Conservation (phyloP, 2,797 vertebrate genomes). For the Adrianichthys oophorus region DNA sequence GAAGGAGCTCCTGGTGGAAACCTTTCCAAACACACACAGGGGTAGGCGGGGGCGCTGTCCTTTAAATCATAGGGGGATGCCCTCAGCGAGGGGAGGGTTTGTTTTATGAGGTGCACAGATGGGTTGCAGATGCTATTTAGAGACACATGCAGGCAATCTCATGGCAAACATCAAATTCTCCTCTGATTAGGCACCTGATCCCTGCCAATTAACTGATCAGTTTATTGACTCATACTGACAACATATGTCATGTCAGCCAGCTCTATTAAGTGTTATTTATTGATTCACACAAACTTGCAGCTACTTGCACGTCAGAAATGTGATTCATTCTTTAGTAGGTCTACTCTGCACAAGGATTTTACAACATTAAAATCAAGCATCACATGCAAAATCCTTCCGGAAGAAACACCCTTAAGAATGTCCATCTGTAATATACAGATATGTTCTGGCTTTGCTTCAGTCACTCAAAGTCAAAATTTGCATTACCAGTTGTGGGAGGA, state of each 20-base stretch:
- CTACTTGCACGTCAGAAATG: conserved; percentile 15
- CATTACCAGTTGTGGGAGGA: background rate
- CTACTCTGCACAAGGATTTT: background rate
- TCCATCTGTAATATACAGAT: too few relatives aligned
- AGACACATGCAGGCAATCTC: conserved; percentile 7
- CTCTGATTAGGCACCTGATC: conserved; percentile 63
- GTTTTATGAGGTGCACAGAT: conserved; percentile 38
- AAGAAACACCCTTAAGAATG: background rate
- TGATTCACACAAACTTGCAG: conserved; percentile 32
- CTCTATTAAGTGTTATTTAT: conserved; percentile 52
- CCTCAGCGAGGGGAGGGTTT: conserved; percentile 1
- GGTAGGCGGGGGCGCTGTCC: background rate
- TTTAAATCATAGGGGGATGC: conserved; percentile 24
- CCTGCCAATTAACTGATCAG: conserved; percentile 36
- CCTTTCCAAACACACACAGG: conserved; percentile 18
- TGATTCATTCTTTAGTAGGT: conserved; percentile 29
- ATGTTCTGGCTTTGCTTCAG: background rate
- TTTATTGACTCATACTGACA: conserved; percentile 47
- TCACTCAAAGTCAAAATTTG: background rate
- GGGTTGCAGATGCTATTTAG: conserved; percentile 27
- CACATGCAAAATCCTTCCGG: too few relatives aligned
- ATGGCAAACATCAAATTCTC: conserved; percentile 23
- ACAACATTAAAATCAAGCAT: too few relatives aligned
- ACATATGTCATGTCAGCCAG: conserved; percentile 57
- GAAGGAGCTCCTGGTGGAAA: conserved; percentile 48